Evolutionary conservation across 2,888 invertebrate genomes (phyloP).

Genomic region (Orchesellides sinensis): DNA sequence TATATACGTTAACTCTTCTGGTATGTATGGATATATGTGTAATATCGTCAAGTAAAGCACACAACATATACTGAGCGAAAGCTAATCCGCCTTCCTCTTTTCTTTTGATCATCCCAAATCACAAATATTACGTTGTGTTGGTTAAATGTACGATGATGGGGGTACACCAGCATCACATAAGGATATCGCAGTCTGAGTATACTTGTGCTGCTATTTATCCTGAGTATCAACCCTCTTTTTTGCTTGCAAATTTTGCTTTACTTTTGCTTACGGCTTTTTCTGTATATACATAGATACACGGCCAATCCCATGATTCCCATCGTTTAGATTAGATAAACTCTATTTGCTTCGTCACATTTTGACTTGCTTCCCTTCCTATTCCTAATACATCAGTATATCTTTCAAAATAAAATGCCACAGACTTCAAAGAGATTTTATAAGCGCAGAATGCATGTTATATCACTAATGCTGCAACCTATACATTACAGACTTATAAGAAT

Average conservation of each 20-base stretch:
- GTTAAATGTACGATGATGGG: background rate
- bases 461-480: background rate
- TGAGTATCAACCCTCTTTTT: slow-evolving; percentile 3
- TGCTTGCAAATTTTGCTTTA: background rate
- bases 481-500: background rate
- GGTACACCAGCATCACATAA: background rate
- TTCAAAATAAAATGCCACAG: slow-evolving; percentile 33
- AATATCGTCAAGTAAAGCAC: background rate
- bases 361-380: background rate
- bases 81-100: slow-evolving; percentile 37
- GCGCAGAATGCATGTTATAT: too few species aligned
- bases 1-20: background rate
- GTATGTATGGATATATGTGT: background rate
- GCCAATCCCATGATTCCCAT: slow-evolving; percentile 53
- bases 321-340: slow-evolving; percentile 19
- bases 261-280: background rate
- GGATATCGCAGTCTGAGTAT: background rate
- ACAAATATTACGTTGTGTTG: slow-evolving; percentile 17
- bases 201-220: background rate
- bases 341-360: slow-evolving; percentile 13
- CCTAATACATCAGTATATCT: too few species aligned
- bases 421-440: slow-evolving; percentile 37
- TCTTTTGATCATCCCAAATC: slow-evolving; percentile 42
- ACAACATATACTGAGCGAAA: slow-evolving; percentile 13
- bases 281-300: too few species aligned